Percentiles rank a stretch among this genome's conserved stretches.
Conservation (phyloP, 2,888 invertebrate genomes). For the Oligia strigilis region DNA sequence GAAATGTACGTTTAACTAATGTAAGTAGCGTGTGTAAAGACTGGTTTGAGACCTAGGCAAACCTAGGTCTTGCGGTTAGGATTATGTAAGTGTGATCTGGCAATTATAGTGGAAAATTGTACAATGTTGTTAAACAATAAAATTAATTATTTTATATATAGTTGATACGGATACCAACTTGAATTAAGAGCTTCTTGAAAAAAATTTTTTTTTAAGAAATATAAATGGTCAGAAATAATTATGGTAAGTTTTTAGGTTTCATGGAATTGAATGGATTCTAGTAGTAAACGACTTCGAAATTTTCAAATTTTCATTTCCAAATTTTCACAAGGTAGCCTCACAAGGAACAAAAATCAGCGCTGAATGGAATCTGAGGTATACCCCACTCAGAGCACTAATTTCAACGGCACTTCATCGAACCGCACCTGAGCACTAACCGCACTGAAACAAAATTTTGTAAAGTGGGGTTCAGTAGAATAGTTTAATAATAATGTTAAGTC, state of each 20-base stretch:
- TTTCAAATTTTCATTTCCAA: too few relatives aligned
- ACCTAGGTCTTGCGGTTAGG: slow-evolving; percentile 23
- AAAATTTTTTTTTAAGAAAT: background rate
- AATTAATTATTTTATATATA: background rate
- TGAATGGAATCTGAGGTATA: too few relatives aligned
- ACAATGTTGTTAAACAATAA: too few relatives aligned
- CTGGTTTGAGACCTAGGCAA: slow-evolving; percentile 31
- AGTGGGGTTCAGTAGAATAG: too few relatives aligned
- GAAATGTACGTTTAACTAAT: slow-evolving; percentile 42
- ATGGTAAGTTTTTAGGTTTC: background rate
- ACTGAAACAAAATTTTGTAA: too few relatives aligned
- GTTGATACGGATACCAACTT: background rate
- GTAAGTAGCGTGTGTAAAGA: slow-evolving; percentile 24
- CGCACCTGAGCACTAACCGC: too few relatives aligned
- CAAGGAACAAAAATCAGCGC: too few relatives aligned
- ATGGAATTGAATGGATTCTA: background rate
- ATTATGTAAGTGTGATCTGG: slow-evolving; percentile 8
- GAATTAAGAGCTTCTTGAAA: too few relatives aligned
- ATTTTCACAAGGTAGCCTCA: too few relatives aligned
- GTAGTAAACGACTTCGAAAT: background rate
- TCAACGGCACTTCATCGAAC: too few relatives aligned
- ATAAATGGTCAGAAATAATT: background rate
- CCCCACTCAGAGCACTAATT: too few relatives aligned
- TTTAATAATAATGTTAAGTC: background rate
- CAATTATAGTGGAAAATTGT: background rate